These are phyloP conservation scores for Lophotis ruficrista DNA, from an alignment of 2,113 vertebrate species.

Conservation along the genomic window DNA sequence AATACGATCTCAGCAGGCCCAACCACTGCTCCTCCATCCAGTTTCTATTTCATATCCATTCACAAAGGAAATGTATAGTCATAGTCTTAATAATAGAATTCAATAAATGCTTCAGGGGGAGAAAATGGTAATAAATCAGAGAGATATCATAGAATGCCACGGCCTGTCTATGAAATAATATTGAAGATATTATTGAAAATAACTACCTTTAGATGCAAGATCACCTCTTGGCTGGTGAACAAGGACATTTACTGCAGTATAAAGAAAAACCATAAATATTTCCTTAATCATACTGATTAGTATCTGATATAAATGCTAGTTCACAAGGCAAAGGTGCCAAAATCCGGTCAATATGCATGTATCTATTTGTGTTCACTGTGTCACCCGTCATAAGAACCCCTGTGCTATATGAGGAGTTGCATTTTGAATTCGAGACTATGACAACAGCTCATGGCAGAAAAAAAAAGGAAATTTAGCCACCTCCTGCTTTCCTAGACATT, in stretches of 20 bases:
- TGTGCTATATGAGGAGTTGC: neutral
- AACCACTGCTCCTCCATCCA: neutral
- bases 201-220: neutral
- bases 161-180: neutral
- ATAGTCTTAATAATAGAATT: neutral
- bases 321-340: neutral
- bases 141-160: neutral
- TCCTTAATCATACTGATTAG: neutral
- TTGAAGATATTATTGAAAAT: neutral
- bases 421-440: neutral
- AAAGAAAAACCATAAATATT: neutral
- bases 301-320: neutral
- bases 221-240: neutral
- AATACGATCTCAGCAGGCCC: neutral
- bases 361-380: neutral
- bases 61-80: neutral
- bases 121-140: neutral
- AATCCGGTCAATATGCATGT: neutral
- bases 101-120: neutral
- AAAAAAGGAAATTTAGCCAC: neutral
- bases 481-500: neutral
- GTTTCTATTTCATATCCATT: neutral
- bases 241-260: neutral
- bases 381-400: neutral
- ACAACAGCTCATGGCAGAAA: neutral